These are phyloP conservation scores for Acyrthosiphon pisum DNA, from an alignment of 1,140 invertebrate species.

Conservation along the genomic window DNA sequence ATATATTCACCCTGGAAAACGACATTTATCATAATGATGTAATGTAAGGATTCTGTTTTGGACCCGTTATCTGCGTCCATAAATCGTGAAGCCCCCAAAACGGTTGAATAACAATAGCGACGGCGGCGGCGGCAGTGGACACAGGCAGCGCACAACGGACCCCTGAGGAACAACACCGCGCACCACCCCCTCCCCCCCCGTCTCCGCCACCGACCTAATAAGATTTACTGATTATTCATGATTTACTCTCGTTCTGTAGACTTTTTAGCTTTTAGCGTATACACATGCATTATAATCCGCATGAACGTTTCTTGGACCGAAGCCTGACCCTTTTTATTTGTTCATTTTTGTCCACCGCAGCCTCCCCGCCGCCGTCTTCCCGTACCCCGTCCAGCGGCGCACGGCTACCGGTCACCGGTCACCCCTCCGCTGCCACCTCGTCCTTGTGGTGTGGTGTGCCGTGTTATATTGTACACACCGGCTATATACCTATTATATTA, in stretches of 20 bases:
- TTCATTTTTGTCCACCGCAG: constrained; percentile 17
- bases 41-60: constrained; percentile 57
- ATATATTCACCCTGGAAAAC: constrained; percentile 37
- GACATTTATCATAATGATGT: constrained; percentile 57
- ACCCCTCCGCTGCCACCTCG: neutral
- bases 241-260: constrained; percentile 54
- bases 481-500: neutral
- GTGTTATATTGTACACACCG: neutral
- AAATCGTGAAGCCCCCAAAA: constrained; percentile 53
- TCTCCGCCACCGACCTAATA: constrained; percentile 44
- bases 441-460: no score
- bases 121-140: constrained; percentile 25
- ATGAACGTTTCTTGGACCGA: constrained; percentile 54
- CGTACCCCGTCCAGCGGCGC: no score
- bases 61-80: constrained; percentile 57
- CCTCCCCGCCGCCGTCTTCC: neutral
- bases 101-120: constrained; percentile 53
- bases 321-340: constrained; percentile 54
- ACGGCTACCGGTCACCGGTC: neutral
- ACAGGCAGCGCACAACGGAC: constrained; percentile 29
- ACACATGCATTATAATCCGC: constrained; percentile 44
- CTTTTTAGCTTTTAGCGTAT: constrained; percentile 54
- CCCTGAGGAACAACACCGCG: constrained; percentile 36
- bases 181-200: neutral
- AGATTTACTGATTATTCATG: constrained; percentile 57